Evolutionary conservation across 2,113 vertebrate species (phyloP).

Genomic region (Leiothrix lutea): DNA sequence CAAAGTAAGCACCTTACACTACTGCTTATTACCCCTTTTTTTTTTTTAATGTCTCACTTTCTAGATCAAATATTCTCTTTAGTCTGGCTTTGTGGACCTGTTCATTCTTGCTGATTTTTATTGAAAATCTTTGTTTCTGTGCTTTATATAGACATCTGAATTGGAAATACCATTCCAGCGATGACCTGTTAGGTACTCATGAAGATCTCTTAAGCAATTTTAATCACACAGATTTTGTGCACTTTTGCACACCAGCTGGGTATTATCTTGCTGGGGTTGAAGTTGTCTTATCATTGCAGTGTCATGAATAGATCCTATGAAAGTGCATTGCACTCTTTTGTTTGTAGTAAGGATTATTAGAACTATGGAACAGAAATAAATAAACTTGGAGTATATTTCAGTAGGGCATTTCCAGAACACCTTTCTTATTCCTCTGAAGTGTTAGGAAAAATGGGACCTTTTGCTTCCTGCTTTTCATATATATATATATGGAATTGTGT

Average conservation of each 20-base stretch:
- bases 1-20: neutral
- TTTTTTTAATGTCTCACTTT: neutral
- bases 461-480: neutral
- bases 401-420: neutral
- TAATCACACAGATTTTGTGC: neutral
- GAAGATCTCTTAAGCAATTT: neutral
- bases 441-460: neutral
- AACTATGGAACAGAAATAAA: neutral
- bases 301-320: neutral
- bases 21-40: neutral
- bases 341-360: neutral
- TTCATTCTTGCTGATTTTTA: neutral
- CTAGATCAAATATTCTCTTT: neutral
- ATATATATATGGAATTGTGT: neutral
- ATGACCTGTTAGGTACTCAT: neutral
- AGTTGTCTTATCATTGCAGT: neutral
- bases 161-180: neutral
- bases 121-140: neutral
- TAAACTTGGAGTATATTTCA: neutral
- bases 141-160: neutral
- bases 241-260: neutral
- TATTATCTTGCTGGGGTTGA: neutral
- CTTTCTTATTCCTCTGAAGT: neutral
- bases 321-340: neutral
- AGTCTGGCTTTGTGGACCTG: neutral